Base-by-base conservation (phyloP, 1,140 invertebrate species). In the Myzus persicae region DNA sequence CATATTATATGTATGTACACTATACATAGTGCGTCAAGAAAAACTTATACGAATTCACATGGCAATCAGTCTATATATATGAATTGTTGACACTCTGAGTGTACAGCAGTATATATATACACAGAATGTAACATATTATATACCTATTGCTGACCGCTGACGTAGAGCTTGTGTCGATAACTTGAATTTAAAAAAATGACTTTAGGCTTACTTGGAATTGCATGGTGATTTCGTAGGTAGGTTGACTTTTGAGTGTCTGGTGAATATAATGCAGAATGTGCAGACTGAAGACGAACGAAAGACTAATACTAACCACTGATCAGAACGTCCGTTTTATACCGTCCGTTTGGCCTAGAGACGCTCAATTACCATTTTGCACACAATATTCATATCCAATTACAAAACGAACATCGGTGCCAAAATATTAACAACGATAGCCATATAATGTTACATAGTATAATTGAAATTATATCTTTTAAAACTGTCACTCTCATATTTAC, bases 341-440 rank as follows among this genome's bases (percentile, higher is more conserved):
- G 7, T 20, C 26, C 85, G 31, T 46, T 87, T 87, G 85, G 40
- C 85, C 85, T 46, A 87, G 85, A 87, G 85, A 87, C 44, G 31
- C 85, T 26, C 85, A 46, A 87, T 87, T 87, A 46, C 31, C n/a
- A 46, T 87, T 87, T 44, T 31, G 44, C 85, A 24, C 40, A 24
- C 82, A 40, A 84, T 84, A 40, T 40, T 42, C 24, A 42, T 84
- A 40, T 84, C 40, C 82, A 84, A 84, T 84, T 42, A 84, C 82
- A 42, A 84, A 84, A 84, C 82, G 82, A 3, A 84, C 38, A 84
- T 9, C 82, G 40, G 38, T 46, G 85, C 85, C 85, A 87, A 46
- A 87, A 87, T 42, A 42, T 84, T 84, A 84, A 84, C 81, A 42
- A 84, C 82, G 9, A 84, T 84, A 84, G 42, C 31, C 38, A 84